These are phyloP conservation scores for Cetonia aurata DNA, from an alignment of 2,888 invertebrate genomes.

Conservation along the genomic window DNA sequence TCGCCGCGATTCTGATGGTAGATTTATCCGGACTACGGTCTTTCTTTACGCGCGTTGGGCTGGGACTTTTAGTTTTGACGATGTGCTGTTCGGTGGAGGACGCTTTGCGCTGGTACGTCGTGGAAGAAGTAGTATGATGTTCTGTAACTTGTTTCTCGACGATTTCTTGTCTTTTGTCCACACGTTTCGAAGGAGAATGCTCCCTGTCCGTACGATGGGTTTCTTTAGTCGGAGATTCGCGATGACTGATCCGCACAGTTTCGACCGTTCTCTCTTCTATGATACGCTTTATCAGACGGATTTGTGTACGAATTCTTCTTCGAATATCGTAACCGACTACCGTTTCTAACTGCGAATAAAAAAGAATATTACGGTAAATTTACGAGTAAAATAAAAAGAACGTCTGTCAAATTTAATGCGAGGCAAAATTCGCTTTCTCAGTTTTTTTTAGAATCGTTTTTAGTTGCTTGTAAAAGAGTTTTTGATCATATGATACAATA, in stretches of 20 bases:
- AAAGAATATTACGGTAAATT: constrained; percentile 30
- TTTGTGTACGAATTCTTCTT: constrained; percentile 81
- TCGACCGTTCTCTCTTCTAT: constrained; percentile 62
- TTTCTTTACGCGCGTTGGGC: constrained; percentile 42
- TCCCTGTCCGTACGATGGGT: background rate
- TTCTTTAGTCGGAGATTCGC: constrained; percentile 45
- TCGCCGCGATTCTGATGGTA: background rate
- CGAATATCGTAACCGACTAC: constrained; percentile 83
- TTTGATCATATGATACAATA: too few species aligned
- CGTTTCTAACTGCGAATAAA: constrained; percentile 75
- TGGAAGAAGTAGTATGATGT: constrained; percentile 50
- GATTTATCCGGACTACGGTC: constrained; percentile 31
- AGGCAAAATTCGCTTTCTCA: too few species aligned
- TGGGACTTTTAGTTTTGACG: constrained; percentile 23
- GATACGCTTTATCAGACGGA: constrained; percentile 78
- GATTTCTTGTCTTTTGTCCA: constrained; percentile 43
- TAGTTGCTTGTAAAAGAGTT: too few species aligned
- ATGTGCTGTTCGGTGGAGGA: constrained; percentile 50
- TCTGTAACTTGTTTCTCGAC: constrained; percentile 48
- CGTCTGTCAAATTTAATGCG: too few species aligned
- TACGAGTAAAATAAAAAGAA: too few species aligned
- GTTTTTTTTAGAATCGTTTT: too few species aligned
- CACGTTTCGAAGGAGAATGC: background rate
- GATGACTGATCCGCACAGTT: constrained; percentile 55
- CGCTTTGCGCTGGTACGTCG: constrained; percentile 49